A percentile compares a stretch with the other conserved stretches of the same genome.
phyloP scores from a whole-genome alignment of 2,888 invertebrate genomes.

The Eucriotettix oculatus region DNA sequence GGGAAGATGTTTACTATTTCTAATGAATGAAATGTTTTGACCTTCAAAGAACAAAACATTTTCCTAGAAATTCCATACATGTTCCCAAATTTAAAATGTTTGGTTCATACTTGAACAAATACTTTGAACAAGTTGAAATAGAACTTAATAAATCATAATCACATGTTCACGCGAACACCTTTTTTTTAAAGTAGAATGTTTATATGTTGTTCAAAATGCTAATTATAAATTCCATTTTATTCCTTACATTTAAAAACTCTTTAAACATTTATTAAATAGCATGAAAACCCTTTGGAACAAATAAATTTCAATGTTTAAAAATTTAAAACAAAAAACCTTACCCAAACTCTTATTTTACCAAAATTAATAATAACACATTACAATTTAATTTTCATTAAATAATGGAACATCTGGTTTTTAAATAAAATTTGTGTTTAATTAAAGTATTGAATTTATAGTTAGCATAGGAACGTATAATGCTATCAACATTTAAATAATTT shows the following conservation, averaged over 20 bases:
- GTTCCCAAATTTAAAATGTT: no score
- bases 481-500: background rate
- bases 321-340: background rate
- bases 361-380: background rate
- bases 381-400: background rate
- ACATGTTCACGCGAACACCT: background rate
- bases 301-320: background rate
- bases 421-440: background rate
- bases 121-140: background rate
- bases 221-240: background rate
- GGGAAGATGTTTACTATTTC: background rate
- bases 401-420: background rate
- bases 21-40: background rate
- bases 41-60: background rate
- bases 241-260: background rate
- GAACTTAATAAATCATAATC: background rate
- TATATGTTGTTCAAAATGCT: background rate
- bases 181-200: background rate
- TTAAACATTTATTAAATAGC: background rate
- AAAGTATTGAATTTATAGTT: background rate
- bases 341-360: background rate
- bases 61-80: background rate
- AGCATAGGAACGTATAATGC: background rate
- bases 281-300: background rate
- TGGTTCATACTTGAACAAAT: background rate